Percentiles rank a stretch among this genome's conserved stretches.
These are phyloP conservation scores for Troilus luridus DNA, from an alignment of 2,888 invertebrate genomes.

Conservation along the genomic window DNA sequence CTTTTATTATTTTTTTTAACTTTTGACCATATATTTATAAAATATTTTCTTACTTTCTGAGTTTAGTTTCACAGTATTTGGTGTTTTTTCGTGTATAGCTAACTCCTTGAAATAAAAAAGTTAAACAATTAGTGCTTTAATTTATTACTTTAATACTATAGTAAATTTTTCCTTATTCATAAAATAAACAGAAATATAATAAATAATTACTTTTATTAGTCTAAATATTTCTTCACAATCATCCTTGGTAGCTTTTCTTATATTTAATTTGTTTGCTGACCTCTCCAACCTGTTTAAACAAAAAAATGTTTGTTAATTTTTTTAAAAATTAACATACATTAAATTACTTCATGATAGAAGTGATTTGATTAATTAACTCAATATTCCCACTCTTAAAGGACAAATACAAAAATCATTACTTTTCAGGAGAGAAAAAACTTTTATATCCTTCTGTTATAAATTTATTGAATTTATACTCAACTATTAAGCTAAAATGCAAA, in stretches of 20 bases:
- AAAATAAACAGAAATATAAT: neutral
- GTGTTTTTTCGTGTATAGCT: conserved; percentile 84
- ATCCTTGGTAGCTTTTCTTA: conserved; percentile 30
- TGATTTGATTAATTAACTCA: too few relatives aligned
- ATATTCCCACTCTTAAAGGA: too few relatives aligned
- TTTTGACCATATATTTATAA: neutral
- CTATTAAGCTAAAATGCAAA: too few relatives aligned
- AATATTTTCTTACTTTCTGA: conserved; percentile 72
- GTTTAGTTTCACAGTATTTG: conserved; percentile 79
- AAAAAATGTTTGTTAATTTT: neutral
- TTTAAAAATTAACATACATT: neutral
- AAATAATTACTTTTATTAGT: conserved; percentile 6
- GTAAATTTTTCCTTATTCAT: neutral
- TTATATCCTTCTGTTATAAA: too few relatives aligned
- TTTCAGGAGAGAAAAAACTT: too few relatives aligned
- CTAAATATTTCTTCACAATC: conserved; percentile 41
- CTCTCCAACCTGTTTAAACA: neutral
- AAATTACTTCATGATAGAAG: neutral
- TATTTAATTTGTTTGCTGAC: neutral
- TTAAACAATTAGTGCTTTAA: neutral
- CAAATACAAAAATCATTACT: too few relatives aligned
- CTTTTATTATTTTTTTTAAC: too few relatives aligned
- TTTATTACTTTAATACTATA: neutral
- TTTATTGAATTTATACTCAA: too few relatives aligned
- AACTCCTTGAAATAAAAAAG: conserved; percentile 75